phyloP scores from a whole-genome alignment of 1,140 invertebrate genomes.

The Theocolax elegans region DNA sequence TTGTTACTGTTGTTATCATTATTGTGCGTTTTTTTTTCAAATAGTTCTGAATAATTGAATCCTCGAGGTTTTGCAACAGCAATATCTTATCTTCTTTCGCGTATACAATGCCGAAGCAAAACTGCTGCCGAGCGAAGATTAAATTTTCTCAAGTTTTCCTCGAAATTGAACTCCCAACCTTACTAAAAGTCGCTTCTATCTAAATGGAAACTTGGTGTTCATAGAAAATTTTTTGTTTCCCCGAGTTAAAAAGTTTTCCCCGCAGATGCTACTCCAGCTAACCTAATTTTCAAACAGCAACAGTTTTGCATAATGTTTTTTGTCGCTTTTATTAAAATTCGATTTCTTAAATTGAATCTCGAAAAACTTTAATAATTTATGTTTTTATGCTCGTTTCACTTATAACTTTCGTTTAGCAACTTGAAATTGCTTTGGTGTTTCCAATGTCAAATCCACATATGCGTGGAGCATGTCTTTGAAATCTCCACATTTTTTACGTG shows the following conservation, averaged over 20 bases:
- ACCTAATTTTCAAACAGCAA: constrained; percentile 3
- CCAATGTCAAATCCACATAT: too few species aligned
- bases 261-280: not conserved
- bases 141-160: not conserved
- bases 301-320: not conserved
- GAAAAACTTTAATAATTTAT: not conserved
- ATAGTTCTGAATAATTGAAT: too few species aligned
- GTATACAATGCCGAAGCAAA: not conserved
- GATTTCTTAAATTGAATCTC: not conserved
- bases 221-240: constrained; percentile 12
- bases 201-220: constrained; percentile 6
- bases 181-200: not conserved
- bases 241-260: not conserved
- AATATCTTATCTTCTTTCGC: not conserved
- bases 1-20: too few species aligned
- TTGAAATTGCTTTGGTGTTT: too few species aligned
- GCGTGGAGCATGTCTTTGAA: too few species aligned
- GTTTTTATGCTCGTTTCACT: not conserved
- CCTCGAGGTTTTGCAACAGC: too few species aligned
- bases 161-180: constrained; percentile 7
- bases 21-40: too few species aligned
- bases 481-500: too few species aligned
- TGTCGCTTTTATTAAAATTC: not conserved
- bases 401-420: not conserved
- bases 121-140: not conserved